Percentiles rank a stretch among this genome's conserved stretches.
Evolutionary conservation across 1,140 invertebrate genomes (phyloP).

Genomic region (Trichonephila clavipes): DNA sequence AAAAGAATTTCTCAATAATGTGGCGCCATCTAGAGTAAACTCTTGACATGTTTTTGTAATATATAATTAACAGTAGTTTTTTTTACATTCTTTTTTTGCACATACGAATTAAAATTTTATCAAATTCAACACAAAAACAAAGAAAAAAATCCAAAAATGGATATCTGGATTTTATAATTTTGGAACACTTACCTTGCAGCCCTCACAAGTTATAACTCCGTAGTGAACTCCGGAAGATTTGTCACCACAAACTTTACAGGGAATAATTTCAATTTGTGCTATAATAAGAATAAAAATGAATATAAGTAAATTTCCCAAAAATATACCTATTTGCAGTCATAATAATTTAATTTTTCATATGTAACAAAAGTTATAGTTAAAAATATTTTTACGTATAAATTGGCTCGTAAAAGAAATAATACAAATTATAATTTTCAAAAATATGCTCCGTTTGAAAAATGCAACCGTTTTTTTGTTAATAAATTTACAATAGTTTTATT

Average conservation of each 20-base stretch:
- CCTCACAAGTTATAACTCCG: constrained; percentile 99
- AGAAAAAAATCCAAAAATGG: no score
- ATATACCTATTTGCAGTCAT: no score
- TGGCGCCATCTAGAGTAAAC: constrained; percentile 15
- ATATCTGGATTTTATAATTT: background rate
- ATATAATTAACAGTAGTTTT: background rate
- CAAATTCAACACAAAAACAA: background rate
- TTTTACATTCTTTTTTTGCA: background rate
- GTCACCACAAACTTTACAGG: constrained; percentile 99
- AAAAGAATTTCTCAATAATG: background rate
- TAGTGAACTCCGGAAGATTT: constrained; percentile 99
- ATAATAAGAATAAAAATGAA: constrained; percentile 78
- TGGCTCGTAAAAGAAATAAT: no score
- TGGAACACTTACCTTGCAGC: constrained; percentile 87
- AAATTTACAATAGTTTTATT: no score
- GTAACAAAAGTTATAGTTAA: no score
- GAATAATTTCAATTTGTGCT: constrained; percentile 99
- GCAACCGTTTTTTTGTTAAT: no score
- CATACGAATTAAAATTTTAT: no score
- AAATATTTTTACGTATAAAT: no score
- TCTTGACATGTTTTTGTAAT: background rate
- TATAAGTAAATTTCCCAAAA: no score
- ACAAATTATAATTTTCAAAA: no score
- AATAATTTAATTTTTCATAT: no score
- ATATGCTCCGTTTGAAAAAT: no score